Evolutionary conservation across 2,888 invertebrate genomes (phyloP), one percentile per base, ranked within the genome.

Genomic region (Netelia fuscicornis): DNA sequence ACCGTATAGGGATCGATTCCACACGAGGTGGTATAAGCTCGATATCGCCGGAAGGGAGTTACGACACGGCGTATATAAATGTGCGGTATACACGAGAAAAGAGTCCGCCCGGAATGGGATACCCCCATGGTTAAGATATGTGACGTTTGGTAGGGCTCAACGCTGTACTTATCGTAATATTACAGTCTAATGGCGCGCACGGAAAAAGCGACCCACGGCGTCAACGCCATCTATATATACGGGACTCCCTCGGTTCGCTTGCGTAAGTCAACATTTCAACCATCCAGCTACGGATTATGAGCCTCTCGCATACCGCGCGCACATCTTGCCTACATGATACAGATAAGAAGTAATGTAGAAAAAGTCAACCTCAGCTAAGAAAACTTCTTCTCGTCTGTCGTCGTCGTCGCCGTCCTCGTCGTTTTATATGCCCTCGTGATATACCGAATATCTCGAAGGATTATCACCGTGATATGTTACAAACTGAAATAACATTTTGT

Each of bases 101-200:
- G 58, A 60, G 44, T 37, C 44, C 56, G 65, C 23, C 42, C 58
- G 48, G 58, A 80, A 37, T 52, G 60, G 72, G 23, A 30, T 11
- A 60, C 3, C 67, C 75, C 37, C 58, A 65, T 67, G 74, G 68
- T 75, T 75, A 75, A 81, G 81, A 81, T 75, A 75, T 75, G 81
- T 62, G 81, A 75, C 60, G 68, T 75, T 30, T 30, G 30, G 30
- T 75, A 60, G 81, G 74, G 81, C 67, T 81, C 60, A 42, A 52
- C 67, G 48, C 52, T 74, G 60, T 74, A 81, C 80, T 81, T 81
- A 75, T 74, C 81, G 81, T 75, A 75, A 81, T 81, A 81, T 81
- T 68, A 65, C 81, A 81, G 81, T 52, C 75, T 81, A 81, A 81
- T 81, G 81, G 81, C 81, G 81, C 52, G 81, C 68, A 68, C 74